Base-by-base conservation (phyloP, 2,888 invertebrate species). In the Biston stratarius region DNA sequence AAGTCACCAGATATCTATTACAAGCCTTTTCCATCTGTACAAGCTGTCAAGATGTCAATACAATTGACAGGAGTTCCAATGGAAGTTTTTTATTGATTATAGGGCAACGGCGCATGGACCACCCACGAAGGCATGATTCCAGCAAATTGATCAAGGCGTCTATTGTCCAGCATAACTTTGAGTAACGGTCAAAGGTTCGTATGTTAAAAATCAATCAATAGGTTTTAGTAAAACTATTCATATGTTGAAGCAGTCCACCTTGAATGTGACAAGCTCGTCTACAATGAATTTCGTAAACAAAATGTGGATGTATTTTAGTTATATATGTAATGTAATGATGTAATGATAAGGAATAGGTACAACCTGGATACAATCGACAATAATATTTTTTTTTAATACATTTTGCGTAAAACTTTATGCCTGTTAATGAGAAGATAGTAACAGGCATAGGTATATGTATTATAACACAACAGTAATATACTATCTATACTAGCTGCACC, bases 171-270 rank as follows among this genome's bases (percentile, higher is more conserved):
- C 72, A 73, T 76, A 73, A 24, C 24, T 24, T 24, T 24, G 80
- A 79, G 76, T 78, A 57, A 80, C 87, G 89, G 84, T 91, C 87
- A 91, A 78, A 90, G 87, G 85, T 88, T 77, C 66, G 47, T 67
- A 78, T 82, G 86, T 87, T 84, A 83, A 79, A 84, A 82, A 86
- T 87, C 85, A 86, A 89, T 89, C 87, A 87, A 77, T 70, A 63
- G 64, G 68, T 83, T 85, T 87, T 84, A 83, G 61, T 79, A 76
- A 82, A 81, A 84, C 78, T 79, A 76, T 77, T 83, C 81, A 83
- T 81, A 70, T 73, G 52, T 71, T 68, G 69, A 71, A 69, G 63
- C 67, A 60, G 49, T 71, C 73, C 24, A 40, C 58, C 61, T 67
- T 58, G 61, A 59, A 65, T 33, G 34, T 55, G 53, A 48, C 51